Percentiles rank a stretch among this genome's conserved stretches.
These are phyloP conservation scores for Brotula barbata DNA, from an alignment of 2,797 vertebrate genomes.

Conservation along the genomic window DNA sequence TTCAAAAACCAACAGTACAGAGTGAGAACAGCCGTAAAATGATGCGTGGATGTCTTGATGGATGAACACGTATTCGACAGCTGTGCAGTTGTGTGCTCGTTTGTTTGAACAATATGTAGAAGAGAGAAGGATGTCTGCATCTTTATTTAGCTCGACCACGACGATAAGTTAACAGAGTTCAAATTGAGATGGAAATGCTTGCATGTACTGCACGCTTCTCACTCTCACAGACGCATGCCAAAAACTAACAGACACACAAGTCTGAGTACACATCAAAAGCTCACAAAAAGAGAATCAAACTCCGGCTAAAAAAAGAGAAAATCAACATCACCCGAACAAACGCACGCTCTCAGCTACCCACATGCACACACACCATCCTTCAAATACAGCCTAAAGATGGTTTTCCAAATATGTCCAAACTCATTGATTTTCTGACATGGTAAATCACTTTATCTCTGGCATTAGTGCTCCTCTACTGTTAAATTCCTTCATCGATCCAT, in stretches of 20 bases:
- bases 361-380: not conserved
- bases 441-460: slow-evolving; percentile 11
- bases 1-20: slow-evolving; percentile 5
- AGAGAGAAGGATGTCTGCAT: slow-evolving; percentile 22
- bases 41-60: not conserved
- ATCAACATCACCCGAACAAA: slow-evolving; percentile 44
- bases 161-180: slow-evolving; percentile 56
- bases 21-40: slow-evolving; percentile 7
- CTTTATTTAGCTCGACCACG: slow-evolving; percentile 62
- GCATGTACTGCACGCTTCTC: no score
- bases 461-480: not conserved
- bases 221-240: slow-evolving; percentile 16
- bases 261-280: slow-evolving; percentile 1
- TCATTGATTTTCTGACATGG: slow-evolving; percentile 7
- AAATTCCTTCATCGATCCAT: slow-evolving; percentile 31
- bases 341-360: slow-evolving; percentile 10
- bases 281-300: slow-evolving; percentile 35
- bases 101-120: slow-evolving; percentile 38
- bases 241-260: slow-evolving; percentile 7
- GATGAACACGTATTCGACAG: slow-evolving; percentile 5
- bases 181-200: slow-evolving; percentile 39
- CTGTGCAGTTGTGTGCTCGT: slow-evolving; percentile 29
- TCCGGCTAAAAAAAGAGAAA: slow-evolving; percentile 52
- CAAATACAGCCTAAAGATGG: not conserved
- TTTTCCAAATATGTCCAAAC: slow-evolving; percentile 9